Evolutionary conservation across 2,888 invertebrate genomes (phyloP), one percentile per base, ranked within the genome.

Genomic region (Chesias legatella): DNA sequence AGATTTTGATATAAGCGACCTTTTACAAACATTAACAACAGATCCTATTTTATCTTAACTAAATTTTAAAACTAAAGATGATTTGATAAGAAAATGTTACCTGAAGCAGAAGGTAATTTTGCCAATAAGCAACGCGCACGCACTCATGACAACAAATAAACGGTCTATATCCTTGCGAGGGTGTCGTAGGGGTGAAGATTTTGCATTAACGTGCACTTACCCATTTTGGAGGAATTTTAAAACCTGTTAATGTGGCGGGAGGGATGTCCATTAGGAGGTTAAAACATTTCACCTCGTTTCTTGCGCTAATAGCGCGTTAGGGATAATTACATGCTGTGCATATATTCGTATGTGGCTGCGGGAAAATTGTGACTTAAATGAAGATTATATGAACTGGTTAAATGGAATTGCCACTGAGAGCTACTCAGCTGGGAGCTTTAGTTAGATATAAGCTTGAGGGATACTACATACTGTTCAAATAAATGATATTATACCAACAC

Each of bases 241-340:
- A 75, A 73, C 70, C 73, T 73, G 69, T 75, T 76, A 76, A 75
- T 75, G 72, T 72, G 67, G 71, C 72, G 46, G 53, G 68, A 74
- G 71, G 76, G 75, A 67, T 71, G 72, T 73, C 77, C 79, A 78
- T 78, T 79, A 78, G 68, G 61, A 60, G 67, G 62, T 65, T 71
- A 71, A 70, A 71, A 67, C 71, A 67, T 70, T 71, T 71, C 58
- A 67, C 67, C 52, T 65, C 63, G 36, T 40, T 43, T 27, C 41
- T 47, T 43, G 64, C 47, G 60, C 64, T 69, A 69, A 53, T 52
- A 51, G 54, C 49, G 43, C 47, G 56, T 55, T 55, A 44, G 49
- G 46, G 46, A 29, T 39, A 51, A 51, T 43, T 48, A 47, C 34
- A 43, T 39, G 25, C 32, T 34, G 43, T 43, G 41, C 38, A 31